A percentile compares a stretch with the other conserved stretches of the same genome.
These are phyloP conservation scores for Drosophila sordidapex DNA, from an alignment of 2,888 invertebrate species.

Conservation along the genomic window DNA sequence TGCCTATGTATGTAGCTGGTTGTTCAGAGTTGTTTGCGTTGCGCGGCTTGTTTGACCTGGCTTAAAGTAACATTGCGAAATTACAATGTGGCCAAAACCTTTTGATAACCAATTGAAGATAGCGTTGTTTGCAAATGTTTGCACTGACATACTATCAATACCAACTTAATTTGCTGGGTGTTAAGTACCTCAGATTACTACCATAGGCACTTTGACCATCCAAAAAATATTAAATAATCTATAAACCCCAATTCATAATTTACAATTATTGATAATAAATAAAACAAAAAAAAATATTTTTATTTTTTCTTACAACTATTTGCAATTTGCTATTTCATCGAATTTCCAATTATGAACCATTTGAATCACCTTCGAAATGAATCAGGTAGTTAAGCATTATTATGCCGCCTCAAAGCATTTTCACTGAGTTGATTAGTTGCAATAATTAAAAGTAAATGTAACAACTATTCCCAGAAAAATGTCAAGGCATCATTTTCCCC, in stretches of 20 bases:
- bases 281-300: no score
- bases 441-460: not conserved
- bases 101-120: not conserved
- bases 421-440: not conserved
- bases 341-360: no score
- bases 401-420: fast-evolving
- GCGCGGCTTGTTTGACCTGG: slow-evolving; percentile 15
- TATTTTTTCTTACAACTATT: no score
- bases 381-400: not conserved
- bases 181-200: not conserved
- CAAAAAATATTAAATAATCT: not conserved
- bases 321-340: no score
- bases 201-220: no score
- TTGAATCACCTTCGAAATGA: not conserved
- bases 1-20: not conserved
- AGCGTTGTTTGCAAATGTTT: not conserved
- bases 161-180: not conserved
- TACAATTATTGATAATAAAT: no score
- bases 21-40: not conserved
- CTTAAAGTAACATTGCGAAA: slow-evolving; percentile 48
- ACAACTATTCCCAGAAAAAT: not conserved
- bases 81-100: not conserved
- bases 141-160: not conserved
- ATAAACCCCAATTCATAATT: not conserved
- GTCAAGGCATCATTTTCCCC: not conserved